Base-by-base conservation (phyloP, 2,113 vertebrate genomes). In the Pyxicephalus adspersus region DNA sequence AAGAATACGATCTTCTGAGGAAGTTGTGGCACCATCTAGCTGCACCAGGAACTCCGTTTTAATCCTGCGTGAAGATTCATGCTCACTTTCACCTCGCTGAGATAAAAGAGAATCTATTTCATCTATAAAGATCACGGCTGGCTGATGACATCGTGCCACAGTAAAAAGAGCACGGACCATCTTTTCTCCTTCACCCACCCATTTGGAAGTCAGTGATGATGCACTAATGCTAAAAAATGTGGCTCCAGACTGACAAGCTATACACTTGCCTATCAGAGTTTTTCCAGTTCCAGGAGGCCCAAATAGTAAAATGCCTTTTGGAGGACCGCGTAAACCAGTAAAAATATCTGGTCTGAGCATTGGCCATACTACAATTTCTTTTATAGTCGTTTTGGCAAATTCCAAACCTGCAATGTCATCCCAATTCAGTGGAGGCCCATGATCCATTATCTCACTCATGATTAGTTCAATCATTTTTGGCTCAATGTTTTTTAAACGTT, bases 181-280 rank as follows among this genome's bases (percentile, higher is more conserved):
- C 86, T 99, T 99, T 71, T 99, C 98, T 2, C 98, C 97, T 81
- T 99, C 98, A 0, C 98, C 98, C 6, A 99, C 96, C 97, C 98
- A 99, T 16, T 99, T 99, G 72, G 97, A 99, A 64, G 97, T 98
- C 65, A 99, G 91, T 0, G 97, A 98, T 8, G 98, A 98, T 22
- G 97, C 97, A 18, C 97, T 98, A 84, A 99, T 98, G 86, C 97
- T 98, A 34, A 99, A 99, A 89, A 99, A 99, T 0, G 97, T 99
- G 0, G 98, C 97, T 16, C 96, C 95, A 2, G 97, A 98, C 78
- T 99, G 97, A 84, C 96, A 96, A 0, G 97, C 97, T 0, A 98
- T 98, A 85, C 97, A 99, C 85, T 98, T 99, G 65, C 97, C 97
- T 29, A 99, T 99, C 0, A 99, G 93, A 11, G 96, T 99, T 86